phyloP scores from a whole-genome alignment of 2,797 vertebrate genomes.

The Amazona ochrocephala region DNA sequence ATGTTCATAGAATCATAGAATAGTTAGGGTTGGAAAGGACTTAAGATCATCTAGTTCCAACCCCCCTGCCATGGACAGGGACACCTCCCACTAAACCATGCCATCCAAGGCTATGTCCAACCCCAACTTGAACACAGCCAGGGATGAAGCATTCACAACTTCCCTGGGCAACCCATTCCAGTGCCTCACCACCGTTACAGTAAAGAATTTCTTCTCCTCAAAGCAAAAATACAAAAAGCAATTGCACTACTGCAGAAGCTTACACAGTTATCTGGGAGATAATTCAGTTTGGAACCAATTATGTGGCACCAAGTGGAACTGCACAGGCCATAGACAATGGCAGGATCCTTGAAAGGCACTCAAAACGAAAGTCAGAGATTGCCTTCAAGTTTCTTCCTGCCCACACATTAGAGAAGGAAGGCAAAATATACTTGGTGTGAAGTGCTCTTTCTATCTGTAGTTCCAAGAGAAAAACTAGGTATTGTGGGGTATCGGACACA shows the following conservation, averaged over 20 bases:
- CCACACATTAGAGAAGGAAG: background rate
- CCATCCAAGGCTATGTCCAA: too few relatives aligned
- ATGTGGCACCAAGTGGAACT: background rate
- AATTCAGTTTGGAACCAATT: slow-evolving; percentile 24
- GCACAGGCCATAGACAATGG: background rate
- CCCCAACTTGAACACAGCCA: too few relatives aligned
- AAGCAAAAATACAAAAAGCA: background rate
- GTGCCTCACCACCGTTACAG: too few relatives aligned
- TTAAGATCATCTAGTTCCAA: too few relatives aligned
- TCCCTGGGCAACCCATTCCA: too few relatives aligned
- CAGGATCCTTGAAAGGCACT: slow-evolving; percentile 5
- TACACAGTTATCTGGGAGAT: background rate
- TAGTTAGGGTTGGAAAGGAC: too few relatives aligned
- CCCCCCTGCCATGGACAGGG: too few relatives aligned
- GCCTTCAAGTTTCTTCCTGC: background rate
- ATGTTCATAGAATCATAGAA: background rate
- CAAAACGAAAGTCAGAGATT: background rate
- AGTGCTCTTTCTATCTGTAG: background rate
- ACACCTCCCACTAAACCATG: too few relatives aligned
- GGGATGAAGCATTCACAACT: too few relatives aligned
- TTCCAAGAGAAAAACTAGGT: background rate
- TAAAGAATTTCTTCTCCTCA: background rate
- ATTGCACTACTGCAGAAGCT: background rate
- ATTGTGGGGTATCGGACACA: background rate
- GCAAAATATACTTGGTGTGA: background rate